A percentile compares a stretch with the other conserved stretches of the same genome.
These are phyloP conservation scores for Chelon auratus DNA, from an alignment of 2,797 vertebrate species.

Conservation along the genomic window DNA sequence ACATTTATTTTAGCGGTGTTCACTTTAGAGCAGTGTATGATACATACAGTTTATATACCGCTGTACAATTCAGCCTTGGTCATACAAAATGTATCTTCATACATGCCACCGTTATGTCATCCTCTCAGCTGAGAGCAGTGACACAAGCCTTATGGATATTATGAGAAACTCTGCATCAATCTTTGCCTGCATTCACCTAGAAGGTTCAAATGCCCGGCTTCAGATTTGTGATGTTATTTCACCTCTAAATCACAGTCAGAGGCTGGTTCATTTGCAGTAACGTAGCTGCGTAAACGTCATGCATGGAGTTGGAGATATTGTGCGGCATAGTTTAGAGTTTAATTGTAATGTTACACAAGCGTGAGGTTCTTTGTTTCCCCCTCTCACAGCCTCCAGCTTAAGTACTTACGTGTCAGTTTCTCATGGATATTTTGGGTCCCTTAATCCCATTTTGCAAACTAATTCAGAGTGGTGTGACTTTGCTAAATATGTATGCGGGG, in stretches of 20 bases:
- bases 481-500: slow-evolving; percentile 39
- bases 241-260: background rate
- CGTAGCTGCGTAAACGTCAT: background rate
- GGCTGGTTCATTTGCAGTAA: background rate
- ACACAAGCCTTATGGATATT: background rate
- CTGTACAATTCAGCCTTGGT: slow-evolving; percentile 9
- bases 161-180: background rate
- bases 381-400: background rate
- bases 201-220: slow-evolving; percentile 4
- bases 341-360: background rate
- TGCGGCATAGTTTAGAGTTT: background rate
- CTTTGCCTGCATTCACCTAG: background rate
- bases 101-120: slow-evolving; percentile 5
- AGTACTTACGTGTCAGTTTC: background rate
- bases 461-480: slow-evolving; percentile 44
- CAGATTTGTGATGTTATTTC: slow-evolving; percentile 5
- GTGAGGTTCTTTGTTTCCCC: background rate
- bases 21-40: background rate
- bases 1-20: slow-evolving; percentile 6
- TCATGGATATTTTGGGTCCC: slow-evolving; percentile 4
- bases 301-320: background rate
- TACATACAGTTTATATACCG: slow-evolving; percentile 1
- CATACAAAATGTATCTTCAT: slow-evolving; percentile 17
- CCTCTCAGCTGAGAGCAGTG: slow-evolving; percentile 12
- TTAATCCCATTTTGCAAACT: slow-evolving; percentile 51